Conservation (phyloP, 2,888 invertebrate genomes). For the Sisyra terminalis region DNA sequence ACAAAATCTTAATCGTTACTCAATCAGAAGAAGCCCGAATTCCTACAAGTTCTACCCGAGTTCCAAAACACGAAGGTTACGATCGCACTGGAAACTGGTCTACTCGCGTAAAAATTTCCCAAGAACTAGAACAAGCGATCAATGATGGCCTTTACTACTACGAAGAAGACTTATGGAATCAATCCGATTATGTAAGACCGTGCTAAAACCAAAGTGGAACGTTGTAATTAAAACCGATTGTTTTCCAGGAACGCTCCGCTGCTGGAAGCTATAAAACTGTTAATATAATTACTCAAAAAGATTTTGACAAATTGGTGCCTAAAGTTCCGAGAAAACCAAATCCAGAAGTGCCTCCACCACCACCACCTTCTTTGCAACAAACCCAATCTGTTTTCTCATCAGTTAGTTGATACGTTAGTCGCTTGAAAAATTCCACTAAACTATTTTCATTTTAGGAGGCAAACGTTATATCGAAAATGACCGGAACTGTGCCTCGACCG, state of each 20-base stretch:
- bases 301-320: slow-evolving; percentile 64
- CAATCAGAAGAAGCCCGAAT: slow-evolving; percentile 30
- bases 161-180: slow-evolving; percentile 85
- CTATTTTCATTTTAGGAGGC: neutral
- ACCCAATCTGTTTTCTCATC: neutral
- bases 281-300: slow-evolving; percentile 73
- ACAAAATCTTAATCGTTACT: slow-evolving; percentile 82
- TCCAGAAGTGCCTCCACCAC: slow-evolving; percentile 70
- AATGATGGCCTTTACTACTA: slow-evolving; percentile 94
- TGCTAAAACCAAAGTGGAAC: neutral
- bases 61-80: slow-evolving; percentile 71
- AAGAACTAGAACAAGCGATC: slow-evolving; percentile 87
- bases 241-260: slow-evolving; percentile 28
- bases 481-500: slow-evolving; percentile 17
- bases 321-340: slow-evolving; percentile 45
- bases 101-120: slow-evolving; percentile 83
- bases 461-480: neutral
- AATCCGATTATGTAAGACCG: slow-evolving; percentile 31
- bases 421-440: neutral
- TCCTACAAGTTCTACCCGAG: slow-evolving; percentile 28
- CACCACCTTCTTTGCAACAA: slow-evolving; percentile 35
- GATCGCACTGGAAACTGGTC: slow-evolving; percentile 85
- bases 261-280: slow-evolving; percentile 64
- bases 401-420: neutral
- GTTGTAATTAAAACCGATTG: too few relatives aligned